Base-by-base conservation (phyloP, 2,797 vertebrate genomes). In the Onychomys leucogaster region DNA sequence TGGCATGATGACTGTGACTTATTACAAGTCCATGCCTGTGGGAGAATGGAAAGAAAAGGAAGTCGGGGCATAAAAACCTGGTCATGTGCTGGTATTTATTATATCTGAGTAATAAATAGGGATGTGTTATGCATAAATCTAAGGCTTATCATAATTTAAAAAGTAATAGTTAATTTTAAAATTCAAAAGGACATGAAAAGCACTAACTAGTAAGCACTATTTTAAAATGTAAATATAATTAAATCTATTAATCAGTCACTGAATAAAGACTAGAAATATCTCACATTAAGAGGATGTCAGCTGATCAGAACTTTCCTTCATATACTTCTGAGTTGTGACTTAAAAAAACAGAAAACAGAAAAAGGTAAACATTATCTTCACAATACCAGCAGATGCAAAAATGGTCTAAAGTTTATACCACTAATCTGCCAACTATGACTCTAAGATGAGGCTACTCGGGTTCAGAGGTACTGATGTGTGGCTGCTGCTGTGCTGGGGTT, bases 221-320 rank as follows among this genome's bases (percentile, higher is more conserved):
- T 95, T 92, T 84, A 82, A 95, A 83, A 73, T 81, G 84, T 77
- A 96, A 87, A 73, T 78, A 81, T 86, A 91, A 97, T 59, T 91
- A 96, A 91, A 71, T 80, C 81, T 67, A 97, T 94, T 87, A 92
- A 90, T 89, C 92, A 94, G 94, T 86, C 93, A 91, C 96, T 97
- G 96, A 96, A 95, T 89, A 97, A 97, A 97, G 85, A 95, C 96
- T 94, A 86, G 91, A 97, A 93, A 96, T 97, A 94, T 93, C 94
- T 97, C 96, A 97, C 94, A 97, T 95, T 95, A 97, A 95, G 91
- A 96, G 95, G 97, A 89, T 93, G 94, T 89, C 94, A 95, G 96
- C 32, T 95, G 86, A 91, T 96, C 94, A 97, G 95, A 98, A 97
- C 73, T 94, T 97, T 89, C 97, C 96, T 96, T 97, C 95, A 97